A percentile compares a stretch with the other conserved stretches of the same genome.
Evolutionary conservation across 2,888 invertebrate genomes (phyloP).

Genomic region (Stegana nigrithorax): DNA sequence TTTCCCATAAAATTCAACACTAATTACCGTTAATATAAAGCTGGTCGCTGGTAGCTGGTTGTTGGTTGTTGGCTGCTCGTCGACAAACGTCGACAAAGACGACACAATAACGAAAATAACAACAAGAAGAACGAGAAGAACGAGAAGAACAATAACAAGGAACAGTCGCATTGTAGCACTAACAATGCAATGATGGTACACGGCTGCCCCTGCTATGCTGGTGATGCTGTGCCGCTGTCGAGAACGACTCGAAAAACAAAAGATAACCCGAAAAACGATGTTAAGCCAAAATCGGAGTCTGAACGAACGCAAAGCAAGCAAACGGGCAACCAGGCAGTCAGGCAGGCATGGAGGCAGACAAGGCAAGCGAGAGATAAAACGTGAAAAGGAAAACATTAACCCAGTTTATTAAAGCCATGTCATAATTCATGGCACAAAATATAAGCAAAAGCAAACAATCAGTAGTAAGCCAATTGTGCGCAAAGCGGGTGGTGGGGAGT

Average conservation of each 20-base stretch:
- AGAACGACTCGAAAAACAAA: not conserved
- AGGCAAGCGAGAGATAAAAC: not conserved
- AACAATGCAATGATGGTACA: no score
- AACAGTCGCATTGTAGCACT: no score
- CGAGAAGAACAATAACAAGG: no score
- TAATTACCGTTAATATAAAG: constrained; percentile 8
- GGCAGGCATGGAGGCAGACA: not conserved
- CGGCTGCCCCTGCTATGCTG: no score
- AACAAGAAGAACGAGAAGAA: no score
- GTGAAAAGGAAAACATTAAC: constrained; percentile 45
- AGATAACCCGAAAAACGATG: constrained; percentile 10
- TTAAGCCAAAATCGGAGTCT: not conserved
- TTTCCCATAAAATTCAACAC: constrained; percentile 3
- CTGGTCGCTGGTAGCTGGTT: not conserved
- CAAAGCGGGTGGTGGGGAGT: no score
- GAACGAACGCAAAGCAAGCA: no score
- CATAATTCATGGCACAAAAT: constrained; percentile 37
- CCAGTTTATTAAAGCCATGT: constrained; percentile 59
- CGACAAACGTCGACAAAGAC: no score
- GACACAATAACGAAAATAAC: no score
- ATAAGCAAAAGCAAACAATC: not conserved
- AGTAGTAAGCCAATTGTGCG: constrained; percentile 1
- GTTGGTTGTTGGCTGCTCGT: no score
- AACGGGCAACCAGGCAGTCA: no score
- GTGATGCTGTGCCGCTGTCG: no score